These are phyloP conservation scores for Hemibagrus wyckioides DNA, from an alignment of 2,113 vertebrate species.

Conservation along the genomic window DNA sequence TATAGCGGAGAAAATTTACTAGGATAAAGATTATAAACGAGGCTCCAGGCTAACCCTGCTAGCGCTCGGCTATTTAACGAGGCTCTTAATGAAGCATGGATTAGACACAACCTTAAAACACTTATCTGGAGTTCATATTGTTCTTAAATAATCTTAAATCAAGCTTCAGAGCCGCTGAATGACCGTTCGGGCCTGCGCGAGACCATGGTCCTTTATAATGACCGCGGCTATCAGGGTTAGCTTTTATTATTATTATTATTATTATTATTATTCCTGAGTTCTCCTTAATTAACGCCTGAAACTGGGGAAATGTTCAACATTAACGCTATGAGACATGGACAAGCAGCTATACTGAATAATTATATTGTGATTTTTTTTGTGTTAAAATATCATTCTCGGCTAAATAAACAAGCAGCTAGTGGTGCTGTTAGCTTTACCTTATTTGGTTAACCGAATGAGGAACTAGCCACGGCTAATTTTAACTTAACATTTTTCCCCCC, in stretches of 20 bases:
- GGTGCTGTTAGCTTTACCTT: constrained; percentile 33
- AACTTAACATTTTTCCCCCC: not conserved
- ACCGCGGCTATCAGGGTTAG: not conserved
- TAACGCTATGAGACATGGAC: no score
- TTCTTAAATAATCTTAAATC: not conserved
- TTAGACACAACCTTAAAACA: no score
- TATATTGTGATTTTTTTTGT: not conserved
- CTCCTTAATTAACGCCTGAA: no score
- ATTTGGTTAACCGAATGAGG: constrained; percentile 46
- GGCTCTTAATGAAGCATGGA: not conserved
- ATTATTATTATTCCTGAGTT: not conserved
- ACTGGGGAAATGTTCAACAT: no score
- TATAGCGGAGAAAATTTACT: not conserved
- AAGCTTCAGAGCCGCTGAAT: not conserved
- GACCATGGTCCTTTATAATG: not conserved
- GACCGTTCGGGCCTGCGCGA: not conserved
- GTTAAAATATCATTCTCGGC: not conserved
- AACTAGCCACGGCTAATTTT: constrained; percentile 31
- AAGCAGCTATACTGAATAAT: not conserved
- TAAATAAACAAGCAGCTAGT: not conserved
- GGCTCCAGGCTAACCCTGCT: not conserved
- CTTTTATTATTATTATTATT: no score
- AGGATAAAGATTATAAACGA: not conserved
- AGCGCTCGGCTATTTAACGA: not conserved
- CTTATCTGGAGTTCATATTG: not conserved